Base-by-base conservation (phyloP, 2,888 invertebrate genomes). In the Andrena bicolor region DNA sequence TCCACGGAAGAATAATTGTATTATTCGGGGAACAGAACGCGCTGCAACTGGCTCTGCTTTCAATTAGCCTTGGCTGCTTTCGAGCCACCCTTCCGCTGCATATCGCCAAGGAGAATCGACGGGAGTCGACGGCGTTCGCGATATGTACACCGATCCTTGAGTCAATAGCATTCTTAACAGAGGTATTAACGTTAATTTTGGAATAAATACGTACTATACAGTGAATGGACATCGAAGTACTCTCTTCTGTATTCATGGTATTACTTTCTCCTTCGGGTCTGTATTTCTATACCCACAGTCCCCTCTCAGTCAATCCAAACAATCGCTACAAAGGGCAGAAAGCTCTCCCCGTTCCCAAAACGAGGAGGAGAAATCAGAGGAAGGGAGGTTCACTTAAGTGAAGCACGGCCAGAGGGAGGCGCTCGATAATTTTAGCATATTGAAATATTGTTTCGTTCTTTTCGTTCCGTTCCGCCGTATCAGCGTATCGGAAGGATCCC, bases 341-440 rank as follows among this genome's bases (percentile, higher is more conserved):
- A 68, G 63, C 20, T 48, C 66, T 63, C 28, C 35, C 69, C 65
- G 72, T 74, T 76, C 30, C 30, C 58, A n/a, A 73, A 30, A 65
- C 20, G 32, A 41, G 65, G 77, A 60, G 28, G 30, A n/a, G 53
- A 58, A 23, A 64, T 51, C 13, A 41, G 65, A 41, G 69, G 16
- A 41, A 41, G 41, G 16, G 16, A 16, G 79, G 41, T 70, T 51
- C 63, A 60, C 30, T 72, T 76, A 58, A 30, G 32, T 8, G 35
- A 73, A 71, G 58, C 6, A 74, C 16, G 49, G 63, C 71, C 48
- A 6, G 53, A 63, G 51, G 20, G 48, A 23, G 66, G 64, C 61
- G 72, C 23, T 80, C 56, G 78, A 82, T 88, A 81, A 86, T 84
- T 86, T 86, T 82, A 82, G 74, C 82, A 84, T 82, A 81, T 83